These are phyloP conservation scores for Leptopilina boulardi DNA, from an alignment of 1,140 invertebrate species.

Conservation along the genomic window DNA sequence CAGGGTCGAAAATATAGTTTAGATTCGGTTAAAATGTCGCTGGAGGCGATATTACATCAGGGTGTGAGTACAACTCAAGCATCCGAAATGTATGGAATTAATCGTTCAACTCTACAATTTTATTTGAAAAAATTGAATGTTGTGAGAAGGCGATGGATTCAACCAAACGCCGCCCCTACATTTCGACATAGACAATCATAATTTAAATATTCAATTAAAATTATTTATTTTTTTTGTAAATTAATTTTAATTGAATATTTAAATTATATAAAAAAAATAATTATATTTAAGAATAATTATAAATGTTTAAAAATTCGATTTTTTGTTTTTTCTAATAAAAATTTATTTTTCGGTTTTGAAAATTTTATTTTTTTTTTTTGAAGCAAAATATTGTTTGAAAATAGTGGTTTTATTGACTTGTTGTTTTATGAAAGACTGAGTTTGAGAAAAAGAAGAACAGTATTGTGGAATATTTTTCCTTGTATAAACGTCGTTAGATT, in stretches of 20 bases:
- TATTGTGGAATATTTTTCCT: conserved; percentile 46
- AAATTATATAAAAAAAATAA: too few species aligned
- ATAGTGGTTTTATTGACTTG: not conserved
- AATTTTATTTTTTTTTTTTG: not conserved
- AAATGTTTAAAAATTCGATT: too few species aligned
- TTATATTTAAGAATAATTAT: too few species aligned
- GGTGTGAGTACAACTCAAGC: conserved; percentile 77
- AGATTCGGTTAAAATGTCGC: conserved; percentile 75
- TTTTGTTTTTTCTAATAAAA: too few species aligned
- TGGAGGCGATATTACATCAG: conserved; percentile 77
- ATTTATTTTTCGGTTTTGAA: too few species aligned
- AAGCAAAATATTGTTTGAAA: not conserved
- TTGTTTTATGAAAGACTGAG: conserved; percentile 46
- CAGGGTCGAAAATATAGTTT: conserved; percentile 76
- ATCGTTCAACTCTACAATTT: conserved; percentile 77
- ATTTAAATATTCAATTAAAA: conserved; percentile 2
- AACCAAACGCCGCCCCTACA: conserved; percentile 31
- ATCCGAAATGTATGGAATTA: conserved; percentile 77
- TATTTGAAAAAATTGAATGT: conserved; percentile 79
- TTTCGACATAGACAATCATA: conserved; percentile 18
- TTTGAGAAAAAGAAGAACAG: too few species aligned
- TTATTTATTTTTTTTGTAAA: not conserved
- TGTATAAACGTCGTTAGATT: not conserved
- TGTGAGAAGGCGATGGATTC: conserved; percentile 67
- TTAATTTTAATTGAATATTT: too few species aligned